Base-by-base conservation (phyloP, 1,140 invertebrate species). In the Homalodisca vitripennis region DNA sequence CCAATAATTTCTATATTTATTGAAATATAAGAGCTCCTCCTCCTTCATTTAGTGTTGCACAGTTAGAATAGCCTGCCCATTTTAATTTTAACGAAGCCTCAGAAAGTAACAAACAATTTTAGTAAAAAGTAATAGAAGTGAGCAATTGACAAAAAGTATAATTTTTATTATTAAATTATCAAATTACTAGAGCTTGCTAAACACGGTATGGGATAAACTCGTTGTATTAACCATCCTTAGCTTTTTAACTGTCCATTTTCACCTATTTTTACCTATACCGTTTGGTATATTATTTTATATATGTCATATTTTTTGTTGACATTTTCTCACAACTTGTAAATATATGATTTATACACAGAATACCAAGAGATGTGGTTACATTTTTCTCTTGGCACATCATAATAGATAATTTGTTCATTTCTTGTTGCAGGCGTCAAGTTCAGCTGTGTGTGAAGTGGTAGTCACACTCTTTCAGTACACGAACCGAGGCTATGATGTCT, bases 401-500 rank as follows among this genome's bases (percentile, higher is more conserved):
- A 46, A 66, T 65, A 26, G 20, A 26, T 53, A 41, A 34, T 20
- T 67, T 66, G 29, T 67, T 67, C 47, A 67, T 57, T 78, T 75
- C 68, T 74, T 78, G 76, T 81, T 81, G 73, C 77, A 83, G 84
- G 84, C 78, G 85, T 90, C 75, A 91, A 91, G 79, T 91, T 91
- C 79, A 91, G 89, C 82, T 90, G 89, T 80, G 89, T 91, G 72
- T 91, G 27, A 60, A 27, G 24, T 12, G 26, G 24, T 12, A 2
- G 3, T 10, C 22, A 27, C n/a, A 24, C 20, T 53, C 10, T 53
- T 53, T 41, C 34, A 10, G 34, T 41, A 41, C 6, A 10, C 34
- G 6, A 10, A 17, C 6, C 6, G 34, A 41, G 17, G 6, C 6
- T 41, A 10, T 41, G 34, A 10, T 6, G 6, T 41, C 17, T 10